phyloP scores from a whole-genome alignment of 2,888 invertebrate species.

The Apodemia mormo region DNA sequence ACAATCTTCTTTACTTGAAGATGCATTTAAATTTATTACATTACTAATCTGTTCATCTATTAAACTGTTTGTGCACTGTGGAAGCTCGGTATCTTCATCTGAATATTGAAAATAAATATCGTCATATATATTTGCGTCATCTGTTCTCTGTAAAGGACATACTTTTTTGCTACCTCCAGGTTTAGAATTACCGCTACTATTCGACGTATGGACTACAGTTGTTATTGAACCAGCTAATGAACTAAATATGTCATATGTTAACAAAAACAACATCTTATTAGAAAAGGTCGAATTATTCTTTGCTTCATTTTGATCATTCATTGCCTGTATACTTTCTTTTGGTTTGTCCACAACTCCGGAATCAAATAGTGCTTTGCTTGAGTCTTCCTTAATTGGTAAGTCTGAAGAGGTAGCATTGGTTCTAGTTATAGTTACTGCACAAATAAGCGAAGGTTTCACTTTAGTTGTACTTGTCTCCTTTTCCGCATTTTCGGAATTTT shows the following conservation, averaged over 20 bases:
- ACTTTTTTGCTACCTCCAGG: constrained; percentile 79
- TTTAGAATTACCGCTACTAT: constrained; percentile 74
- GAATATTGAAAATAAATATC: constrained; percentile 81
- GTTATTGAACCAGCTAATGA: constrained; percentile 73
- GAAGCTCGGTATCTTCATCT: constrained; percentile 81
- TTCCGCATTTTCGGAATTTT: constrained; percentile 57
- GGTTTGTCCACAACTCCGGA: constrained; percentile 58
- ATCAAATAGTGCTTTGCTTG: constrained; percentile 69
- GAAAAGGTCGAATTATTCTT: constrained; percentile 69
- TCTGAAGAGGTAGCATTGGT: constrained; percentile 53
- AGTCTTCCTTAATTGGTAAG: constrained; percentile 65
- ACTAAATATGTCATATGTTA: constrained; percentile 87
- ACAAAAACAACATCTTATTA: constrained; percentile 80
- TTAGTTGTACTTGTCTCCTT: constrained; percentile 59
- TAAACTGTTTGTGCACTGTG: constrained; percentile 69
- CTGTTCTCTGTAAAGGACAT: constrained; percentile 62
- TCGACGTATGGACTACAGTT: constrained; percentile 68
- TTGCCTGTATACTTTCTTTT: constrained; percentile 83
- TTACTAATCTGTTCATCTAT: constrained; percentile 77
- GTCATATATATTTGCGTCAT: constrained; percentile 68
- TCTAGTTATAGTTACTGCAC: constrained; percentile 65
- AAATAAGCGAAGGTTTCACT: constrained; percentile 67
- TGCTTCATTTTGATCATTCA: constrained; percentile 90
- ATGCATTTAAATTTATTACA: constrained; percentile 76
- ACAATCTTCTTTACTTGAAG: constrained; percentile 71